Evolutionary conservation across 2,113 vertebrate species (phyloP).

Genomic region (Ondatra zibethicus): DNA sequence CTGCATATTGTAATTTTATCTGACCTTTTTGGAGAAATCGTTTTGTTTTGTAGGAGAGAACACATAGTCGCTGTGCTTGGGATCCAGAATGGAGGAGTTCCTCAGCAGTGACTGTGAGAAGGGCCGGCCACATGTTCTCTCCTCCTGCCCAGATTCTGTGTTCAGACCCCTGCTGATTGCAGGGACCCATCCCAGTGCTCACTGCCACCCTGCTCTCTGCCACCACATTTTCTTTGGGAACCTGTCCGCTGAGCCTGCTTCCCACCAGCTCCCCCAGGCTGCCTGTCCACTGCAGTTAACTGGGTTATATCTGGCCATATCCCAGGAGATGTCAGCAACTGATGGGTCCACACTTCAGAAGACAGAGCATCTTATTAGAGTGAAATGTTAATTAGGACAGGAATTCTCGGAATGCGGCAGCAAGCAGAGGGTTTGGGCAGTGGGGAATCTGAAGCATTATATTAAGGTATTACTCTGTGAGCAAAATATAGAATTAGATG

Average conservation of each 20-base stretch:
- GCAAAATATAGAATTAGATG: constrained; percentile 39
- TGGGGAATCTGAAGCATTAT: constrained; percentile 53
- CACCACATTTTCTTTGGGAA: background rate
- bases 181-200: background rate
- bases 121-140: background rate
- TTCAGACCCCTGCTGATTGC: background rate
- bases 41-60: background rate
- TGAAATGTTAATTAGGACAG: constrained; percentile 71
- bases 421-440: constrained; percentile 42
- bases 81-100: background rate
- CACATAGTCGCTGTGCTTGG: background rate
- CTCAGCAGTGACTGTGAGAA: background rate
- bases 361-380: constrained; percentile 62
- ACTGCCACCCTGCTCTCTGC: background rate
- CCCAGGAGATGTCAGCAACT: constrained; percentile 67
- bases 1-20: background rate
- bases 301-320: constrained; percentile 41
- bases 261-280: background rate
- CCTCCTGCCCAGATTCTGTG: background rate
- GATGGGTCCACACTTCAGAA: constrained; percentile 57
- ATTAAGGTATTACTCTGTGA: constrained; percentile 28
- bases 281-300: background rate
- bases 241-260: background rate
- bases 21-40: background rate
- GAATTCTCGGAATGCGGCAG: constrained; percentile 71